Percentiles rank a stretch among this genome's conserved stretches.
Evolutionary conservation across 1,140 invertebrate genomes (phyloP).

Genomic region (Pectinophora gossypiella): DNA sequence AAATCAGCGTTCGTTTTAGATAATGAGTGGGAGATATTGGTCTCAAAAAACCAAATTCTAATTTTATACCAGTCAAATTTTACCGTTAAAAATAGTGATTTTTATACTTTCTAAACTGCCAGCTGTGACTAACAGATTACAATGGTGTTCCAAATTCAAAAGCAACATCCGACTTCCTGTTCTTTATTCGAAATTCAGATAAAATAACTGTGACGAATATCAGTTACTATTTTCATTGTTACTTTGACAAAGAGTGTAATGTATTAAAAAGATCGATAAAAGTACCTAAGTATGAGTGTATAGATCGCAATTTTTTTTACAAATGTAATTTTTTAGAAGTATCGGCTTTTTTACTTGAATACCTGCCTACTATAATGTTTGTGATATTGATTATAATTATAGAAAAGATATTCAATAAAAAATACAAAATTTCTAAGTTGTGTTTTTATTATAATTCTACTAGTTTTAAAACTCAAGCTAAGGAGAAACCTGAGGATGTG

Average conservation of each 20-base stretch:
- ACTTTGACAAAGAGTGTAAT: constrained; percentile 1
- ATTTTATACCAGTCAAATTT: constrained; percentile 1
- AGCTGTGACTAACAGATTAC: constrained; percentile 19
- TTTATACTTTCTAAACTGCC: constrained; percentile 2
- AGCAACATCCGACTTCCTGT: constrained; percentile 55
- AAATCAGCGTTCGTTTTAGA: not conserved
- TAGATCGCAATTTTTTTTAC: constrained; percentile 1
- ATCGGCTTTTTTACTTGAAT: constrained; percentile 69
- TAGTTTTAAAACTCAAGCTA: too few species aligned
- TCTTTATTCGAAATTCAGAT: constrained; percentile 21
- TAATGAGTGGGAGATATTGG: constrained; percentile 21
- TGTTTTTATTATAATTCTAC: constrained; percentile 31
- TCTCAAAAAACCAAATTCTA: constrained; percentile 38
- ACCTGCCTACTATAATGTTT: constrained; percentile 57
- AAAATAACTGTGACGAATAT: constrained; percentile 30
- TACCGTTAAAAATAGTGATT: not conserved
- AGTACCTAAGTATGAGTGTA: too few species aligned
- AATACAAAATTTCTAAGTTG: constrained; percentile 62
- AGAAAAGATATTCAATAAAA: constrained; percentile 70
- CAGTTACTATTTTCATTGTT: constrained; percentile 22
- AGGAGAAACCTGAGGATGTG: too few species aligned
- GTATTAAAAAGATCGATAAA: not conserved
- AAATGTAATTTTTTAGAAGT: constrained; percentile 49
- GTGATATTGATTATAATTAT: constrained; percentile 63
- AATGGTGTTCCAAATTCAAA: constrained; percentile 32